These are phyloP conservation scores for Drosophila pectinifera DNA, from an alignment of 1,140 invertebrate genomes.

Conservation along the genomic window DNA sequence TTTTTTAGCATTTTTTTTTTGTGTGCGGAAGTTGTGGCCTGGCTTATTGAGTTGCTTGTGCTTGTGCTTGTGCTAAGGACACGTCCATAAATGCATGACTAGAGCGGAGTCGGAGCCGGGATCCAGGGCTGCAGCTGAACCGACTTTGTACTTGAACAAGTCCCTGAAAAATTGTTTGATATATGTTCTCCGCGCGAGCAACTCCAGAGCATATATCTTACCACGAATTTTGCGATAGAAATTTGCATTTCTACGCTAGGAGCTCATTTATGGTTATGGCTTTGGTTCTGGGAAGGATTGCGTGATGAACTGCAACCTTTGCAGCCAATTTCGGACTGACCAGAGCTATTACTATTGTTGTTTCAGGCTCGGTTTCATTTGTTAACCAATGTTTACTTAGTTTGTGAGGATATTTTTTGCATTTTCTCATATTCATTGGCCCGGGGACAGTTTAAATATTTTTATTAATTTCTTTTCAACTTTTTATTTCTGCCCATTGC, in stretches of 20 bases:
- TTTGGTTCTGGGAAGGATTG: constrained; percentile 1
- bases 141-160: constrained; percentile 50
- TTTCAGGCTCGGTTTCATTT: constrained; percentile 28
- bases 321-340: background rate
- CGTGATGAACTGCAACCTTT: constrained; percentile 14
- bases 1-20: constrained; percentile 19
- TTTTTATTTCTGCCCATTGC: constrained; percentile 3
- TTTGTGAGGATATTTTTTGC: constrained; percentile 15
- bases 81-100: constrained; percentile 63
- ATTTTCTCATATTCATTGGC: constrained; percentile 25
- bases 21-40: constrained; percentile 41
- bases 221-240: constrained; percentile 26
- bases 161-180: constrained; percentile 52
- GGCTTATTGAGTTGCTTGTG: constrained; percentile 65
- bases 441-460: constrained; percentile 57
- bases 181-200: constrained; percentile 20
- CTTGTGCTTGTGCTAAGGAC: constrained; percentile 47
- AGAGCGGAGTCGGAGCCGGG: background rate
- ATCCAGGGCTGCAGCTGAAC: constrained; percentile 37
- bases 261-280: constrained; percentile 44
- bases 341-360: constrained; percentile 4
- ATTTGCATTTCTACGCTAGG: constrained; percentile 28
- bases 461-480: constrained; percentile 29
- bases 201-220: constrained; percentile 28
- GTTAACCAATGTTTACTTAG: constrained; percentile 30